phyloP scores from a whole-genome alignment of 2,888 invertebrate genomes.

The Melanotus villosus region DNA sequence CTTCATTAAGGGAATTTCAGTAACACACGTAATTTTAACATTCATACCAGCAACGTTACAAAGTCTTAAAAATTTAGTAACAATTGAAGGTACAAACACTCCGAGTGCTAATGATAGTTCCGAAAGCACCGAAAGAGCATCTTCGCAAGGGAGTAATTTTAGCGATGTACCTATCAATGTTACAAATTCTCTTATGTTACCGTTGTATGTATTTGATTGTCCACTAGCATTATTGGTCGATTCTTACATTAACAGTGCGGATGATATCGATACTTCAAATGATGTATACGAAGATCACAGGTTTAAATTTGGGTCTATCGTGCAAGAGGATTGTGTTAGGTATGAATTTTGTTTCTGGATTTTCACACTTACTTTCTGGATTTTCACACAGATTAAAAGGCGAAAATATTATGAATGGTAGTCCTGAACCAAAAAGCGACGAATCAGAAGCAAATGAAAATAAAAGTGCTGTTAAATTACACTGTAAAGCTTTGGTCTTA shows the following conservation, averaged over 20 bases:
- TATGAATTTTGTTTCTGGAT: constrained; percentile 41
- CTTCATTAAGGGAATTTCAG: constrained; percentile 75
- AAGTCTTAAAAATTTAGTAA: constrained; percentile 64
- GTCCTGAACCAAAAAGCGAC: constrained; percentile 70
- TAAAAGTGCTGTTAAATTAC: constrained; percentile 67
- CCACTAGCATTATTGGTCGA: constrained; percentile 74
- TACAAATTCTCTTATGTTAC: constrained; percentile 63
- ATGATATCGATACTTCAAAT: constrained; percentile 52
- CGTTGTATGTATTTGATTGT: constrained; percentile 80
- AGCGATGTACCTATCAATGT: constrained; percentile 64
- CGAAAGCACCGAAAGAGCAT: constrained; percentile 58
- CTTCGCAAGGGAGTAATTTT: constrained; percentile 62
- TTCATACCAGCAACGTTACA: constrained; percentile 76
- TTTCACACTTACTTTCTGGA: constrained; percentile 8
- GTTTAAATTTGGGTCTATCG: constrained; percentile 66
- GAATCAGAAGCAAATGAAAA: constrained; percentile 64
- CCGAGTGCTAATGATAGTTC: constrained; percentile 56
- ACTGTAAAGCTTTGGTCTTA: constrained; percentile 73
- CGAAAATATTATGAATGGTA: constrained; percentile 63
- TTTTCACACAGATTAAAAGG: constrained; percentile 64
- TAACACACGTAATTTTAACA: constrained; percentile 76
- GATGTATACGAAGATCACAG: constrained; percentile 73
- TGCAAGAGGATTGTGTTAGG: constrained; percentile 62
- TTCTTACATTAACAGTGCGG: constrained; percentile 64
- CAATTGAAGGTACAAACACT: constrained; percentile 54